Base-by-base conservation (phyloP, 2,113 vertebrate species). In the Amia ocellicauda region DNA sequence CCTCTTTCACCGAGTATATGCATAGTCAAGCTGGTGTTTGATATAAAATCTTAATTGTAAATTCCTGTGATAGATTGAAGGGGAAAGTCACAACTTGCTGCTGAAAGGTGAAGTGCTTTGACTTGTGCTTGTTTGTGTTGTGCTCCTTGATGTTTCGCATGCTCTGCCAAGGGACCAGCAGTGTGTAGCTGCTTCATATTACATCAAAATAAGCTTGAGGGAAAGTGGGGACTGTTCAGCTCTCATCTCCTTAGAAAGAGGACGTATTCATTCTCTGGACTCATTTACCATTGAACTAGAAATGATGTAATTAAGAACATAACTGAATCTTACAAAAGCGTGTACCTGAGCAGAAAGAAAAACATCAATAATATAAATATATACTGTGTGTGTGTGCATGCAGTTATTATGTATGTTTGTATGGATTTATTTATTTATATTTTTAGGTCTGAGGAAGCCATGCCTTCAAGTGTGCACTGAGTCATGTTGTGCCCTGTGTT, bases 81-180 rank as follows among this genome's bases (percentile, higher is more conserved):
- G n/a, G n/a, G n/a, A n/a, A n/a, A n/a, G n/a, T n/a, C n/a, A n/a
- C n/a, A n/a, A n/a, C n/a, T n/a, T 14, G 23, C 20, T 23, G 20
- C 50, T 23, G 50, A 52, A 24, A 52, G 50, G 50, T 52, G 22
- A 52, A 52, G 19, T 52, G 7, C 7, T 24, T 52, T 52, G 50
- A 52, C 50, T 49, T 49, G 45, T 19, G 16, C 45, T 52, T 52
- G 50, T 52, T 52, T 52, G 26, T 52, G 3, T 23, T 2, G 20
- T 23, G 7, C n/a, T 3, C 9, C 11, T 50, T 4, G 4, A 4
- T 50, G 9, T 50, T 20, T 2, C 50, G n/a, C n/a, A n/a, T n/a
- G n/a, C 31, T 36, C 31, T 36, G 31, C 31, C 52, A 28, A 27
- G 26, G 52, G 23, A 27, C 5, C 22, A 13, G 24, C 11, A 36